These are phyloP conservation scores for Dendrolimus houi DNA, from an alignment of 2,888 invertebrate species.

Conservation along the genomic window DNA sequence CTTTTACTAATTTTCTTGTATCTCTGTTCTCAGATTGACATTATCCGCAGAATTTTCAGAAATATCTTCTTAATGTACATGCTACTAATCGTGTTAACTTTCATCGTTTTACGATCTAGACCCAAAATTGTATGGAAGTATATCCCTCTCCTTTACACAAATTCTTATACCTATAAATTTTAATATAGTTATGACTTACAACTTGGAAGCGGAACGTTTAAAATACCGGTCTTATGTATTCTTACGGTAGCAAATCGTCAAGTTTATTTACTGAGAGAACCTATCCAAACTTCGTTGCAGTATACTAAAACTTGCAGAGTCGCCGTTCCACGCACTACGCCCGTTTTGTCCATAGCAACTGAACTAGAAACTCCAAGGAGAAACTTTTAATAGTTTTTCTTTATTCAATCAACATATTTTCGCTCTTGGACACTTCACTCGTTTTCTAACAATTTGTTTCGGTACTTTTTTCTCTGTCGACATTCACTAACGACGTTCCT, in stretches of 20 bases:
- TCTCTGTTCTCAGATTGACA: too few relatives aligned
- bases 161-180: too few relatives aligned
- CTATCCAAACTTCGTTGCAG: background rate
- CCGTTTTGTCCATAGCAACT: conserved; percentile 47
- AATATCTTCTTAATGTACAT: too few relatives aligned
- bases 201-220: background rate
- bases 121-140: too few relatives aligned
- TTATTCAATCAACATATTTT: conserved; percentile 76
- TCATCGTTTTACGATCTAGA: too few relatives aligned
- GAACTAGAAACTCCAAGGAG: conserved; percentile 50
- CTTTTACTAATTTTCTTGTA: too few relatives aligned
- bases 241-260: background rate
- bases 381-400: conserved; percentile 74
- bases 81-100: too few relatives aligned
- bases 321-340: conserved; percentile 39
- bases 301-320: conserved; percentile 21
- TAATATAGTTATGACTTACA: too few relatives aligned
- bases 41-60: too few relatives aligned
- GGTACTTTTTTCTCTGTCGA: conserved; percentile 53
- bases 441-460: conserved; percentile 72
- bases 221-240: background rate
- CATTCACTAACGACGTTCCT: conserved; percentile 41
- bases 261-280: conserved; percentile 1
- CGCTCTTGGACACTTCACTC: conserved; percentile 66
- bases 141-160: too few relatives aligned